These are phyloP conservation scores for Hemitrygon akajei DNA, from an alignment of 2,797 vertebrate species.

Conservation along the genomic window DNA sequence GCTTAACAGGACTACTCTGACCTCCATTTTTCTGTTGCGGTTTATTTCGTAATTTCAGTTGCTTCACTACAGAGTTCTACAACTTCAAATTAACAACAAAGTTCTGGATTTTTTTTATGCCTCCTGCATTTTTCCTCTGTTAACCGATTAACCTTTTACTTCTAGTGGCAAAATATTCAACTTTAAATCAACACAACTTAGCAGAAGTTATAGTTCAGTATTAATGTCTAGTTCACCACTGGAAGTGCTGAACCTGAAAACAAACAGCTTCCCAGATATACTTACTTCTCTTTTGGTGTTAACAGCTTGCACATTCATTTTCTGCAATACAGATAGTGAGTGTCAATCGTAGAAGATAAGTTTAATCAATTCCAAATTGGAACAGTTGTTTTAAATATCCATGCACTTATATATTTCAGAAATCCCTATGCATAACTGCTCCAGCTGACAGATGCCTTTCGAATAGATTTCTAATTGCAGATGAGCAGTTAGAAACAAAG, in stretches of 20 bases:
- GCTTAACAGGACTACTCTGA: neutral
- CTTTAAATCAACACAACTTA: neutral
- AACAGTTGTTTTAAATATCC: neutral
- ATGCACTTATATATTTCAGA: neutral
- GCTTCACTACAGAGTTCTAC: neutral
- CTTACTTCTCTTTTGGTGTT: neutral
- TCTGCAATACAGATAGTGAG: neutral
- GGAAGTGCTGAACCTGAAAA: neutral
- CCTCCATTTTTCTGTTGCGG: no score
- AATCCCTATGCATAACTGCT: neutral
- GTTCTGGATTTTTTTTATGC: neutral
- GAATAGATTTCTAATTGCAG: slow-evolving; percentile 6
- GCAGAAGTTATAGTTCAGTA: neutral
- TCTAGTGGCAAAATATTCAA: neutral
- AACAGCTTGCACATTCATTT: neutral
- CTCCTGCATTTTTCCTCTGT: neutral
- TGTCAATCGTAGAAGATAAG: neutral
- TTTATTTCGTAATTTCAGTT: neutral
- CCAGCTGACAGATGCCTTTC: neutral
- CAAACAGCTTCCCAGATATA: neutral
- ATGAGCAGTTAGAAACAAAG: slow-evolving; percentile 21
- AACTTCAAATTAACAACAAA: neutral
- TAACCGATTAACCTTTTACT: neutral
- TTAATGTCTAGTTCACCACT: neutral
- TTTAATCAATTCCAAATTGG: neutral